Conservation (phyloP, 2,797 vertebrate genomes). For the Nyctibius grandis region DNA sequence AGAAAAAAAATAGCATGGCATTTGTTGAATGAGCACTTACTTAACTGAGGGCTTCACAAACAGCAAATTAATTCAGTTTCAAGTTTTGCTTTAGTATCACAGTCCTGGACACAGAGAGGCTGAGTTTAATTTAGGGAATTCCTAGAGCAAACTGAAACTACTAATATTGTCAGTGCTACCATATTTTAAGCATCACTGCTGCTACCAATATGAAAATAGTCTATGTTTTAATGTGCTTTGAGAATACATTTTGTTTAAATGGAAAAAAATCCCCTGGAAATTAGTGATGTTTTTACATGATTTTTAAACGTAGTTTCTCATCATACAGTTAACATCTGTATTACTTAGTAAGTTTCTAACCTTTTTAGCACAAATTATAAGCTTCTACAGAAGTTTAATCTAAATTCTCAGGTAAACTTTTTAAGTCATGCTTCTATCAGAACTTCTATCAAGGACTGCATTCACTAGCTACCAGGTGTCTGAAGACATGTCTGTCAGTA, state of each 20-base stretch:
- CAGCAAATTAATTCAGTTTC: background rate
- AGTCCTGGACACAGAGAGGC: background rate
- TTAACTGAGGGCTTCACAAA: background rate
- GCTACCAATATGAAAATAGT: background rate
- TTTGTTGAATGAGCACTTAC: background rate
- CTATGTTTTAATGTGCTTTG: background rate
- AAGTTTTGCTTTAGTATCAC: background rate
- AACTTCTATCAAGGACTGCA: background rate
- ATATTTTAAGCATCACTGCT: background rate
- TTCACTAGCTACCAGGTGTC: background rate
- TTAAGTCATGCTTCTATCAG: background rate
- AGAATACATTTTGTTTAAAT: background rate
- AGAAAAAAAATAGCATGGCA: background rate
- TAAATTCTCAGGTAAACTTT: background rate
- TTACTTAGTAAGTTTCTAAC: background rate
- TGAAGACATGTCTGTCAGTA: background rate
- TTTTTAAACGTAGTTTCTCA: background rate
- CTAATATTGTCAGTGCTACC: background rate
- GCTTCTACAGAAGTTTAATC: background rate
- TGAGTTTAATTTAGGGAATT: background rate
- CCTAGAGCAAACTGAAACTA: background rate
- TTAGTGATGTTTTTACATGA: background rate
- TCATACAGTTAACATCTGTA: background rate
- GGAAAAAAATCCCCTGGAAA: background rate
- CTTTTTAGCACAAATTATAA: background rate